Evolutionary conservation across 2,888 invertebrate species (phyloP), one percentile per base, ranked within the genome.

Genomic region (Epirrita christyi): DNA sequence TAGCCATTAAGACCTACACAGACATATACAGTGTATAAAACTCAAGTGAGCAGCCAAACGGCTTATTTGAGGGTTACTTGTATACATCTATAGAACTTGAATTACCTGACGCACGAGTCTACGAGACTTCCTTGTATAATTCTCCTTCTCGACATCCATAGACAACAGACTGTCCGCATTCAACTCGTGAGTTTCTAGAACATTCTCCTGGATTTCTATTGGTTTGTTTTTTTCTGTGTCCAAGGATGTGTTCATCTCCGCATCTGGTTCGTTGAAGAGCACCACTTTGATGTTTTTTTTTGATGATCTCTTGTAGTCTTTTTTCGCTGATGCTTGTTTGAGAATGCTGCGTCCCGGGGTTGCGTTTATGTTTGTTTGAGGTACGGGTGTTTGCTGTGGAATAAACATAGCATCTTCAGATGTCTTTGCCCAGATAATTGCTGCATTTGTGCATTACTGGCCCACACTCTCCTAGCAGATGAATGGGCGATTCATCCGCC

Each of bases 301-400:
- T n/a, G 59, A 63, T 0, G 79, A 66, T 61, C 78, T 80, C 7
- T 63, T 72, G 0, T 61, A 71, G 0, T 72, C 4, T 9, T 34
- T 46, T 11, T 55, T 36, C 21, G 49, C 49, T 0, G 43, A 9
- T 5, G 70, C 36, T 0, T 78, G 72, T 45, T 91, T 91, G 2
- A 91, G 79, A 37, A 91, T 90, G 60, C 91, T 90, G 0, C 86
- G 81, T 0, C 80, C 86, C 0, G 91, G 90, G 0, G 90, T 90
- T 0, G 86, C 86, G 37, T 70, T 56, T 0, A 80, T 37, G 59
- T n/a, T n/a, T n/a, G 83, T 77, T 6, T 85, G 79, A 0, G 77
- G 75, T 13, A 77, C 14, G 0, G 78, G 78, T 0, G 83, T 76
- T 69, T 68, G 74, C 78, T 81, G 72, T 34, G n/a, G 21, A 4